A percentile compares a stretch with the other conserved stretches of the same genome.
These are phyloP conservation scores for Syrphus vitripennis DNA, from an alignment of 2,888 invertebrate species.

Conservation along the genomic window DNA sequence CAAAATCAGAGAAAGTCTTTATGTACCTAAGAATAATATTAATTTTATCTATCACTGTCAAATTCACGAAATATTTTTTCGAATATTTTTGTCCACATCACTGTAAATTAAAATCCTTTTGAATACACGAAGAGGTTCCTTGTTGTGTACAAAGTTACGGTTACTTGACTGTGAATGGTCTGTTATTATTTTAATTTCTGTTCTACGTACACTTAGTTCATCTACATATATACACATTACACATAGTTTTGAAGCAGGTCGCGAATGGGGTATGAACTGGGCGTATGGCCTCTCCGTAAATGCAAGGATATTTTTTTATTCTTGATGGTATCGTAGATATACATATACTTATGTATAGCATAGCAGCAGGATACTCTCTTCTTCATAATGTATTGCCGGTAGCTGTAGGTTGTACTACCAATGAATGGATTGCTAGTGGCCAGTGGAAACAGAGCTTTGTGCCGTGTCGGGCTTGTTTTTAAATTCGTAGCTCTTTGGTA, in stretches of 20 bases:
- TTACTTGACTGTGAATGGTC: slow-evolving; percentile 50
- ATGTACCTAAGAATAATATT: too few relatives aligned
- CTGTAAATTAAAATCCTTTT: neutral
- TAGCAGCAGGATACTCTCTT: slow-evolving; percentile 47
- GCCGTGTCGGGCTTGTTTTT: slow-evolving; percentile 8
- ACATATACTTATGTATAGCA: too few relatives aligned
- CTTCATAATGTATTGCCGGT: slow-evolving; percentile 53
- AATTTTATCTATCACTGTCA: too few relatives aligned
- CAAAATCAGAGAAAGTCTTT: too few relatives aligned
- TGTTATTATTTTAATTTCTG: slow-evolving; percentile 66
- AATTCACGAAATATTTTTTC: neutral
- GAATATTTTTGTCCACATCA: neutral
- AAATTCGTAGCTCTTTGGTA: neutral
- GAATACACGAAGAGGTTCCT: slow-evolving; percentile 26
- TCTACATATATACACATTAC: neutral
- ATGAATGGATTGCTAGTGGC: slow-evolving; percentile 52
- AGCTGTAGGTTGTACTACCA: slow-evolving; percentile 39
- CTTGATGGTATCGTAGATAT: neutral
- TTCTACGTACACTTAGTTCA: neutral
- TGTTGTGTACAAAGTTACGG: slow-evolving; percentile 39
- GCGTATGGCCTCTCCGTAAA: neutral
- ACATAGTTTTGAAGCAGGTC: neutral
- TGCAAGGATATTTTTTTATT: slow-evolving; percentile 36
- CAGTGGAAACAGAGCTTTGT: slow-evolving; percentile 54
- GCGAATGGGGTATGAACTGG: neutral